These are phyloP conservation scores for Watsonalla cultraria DNA, from an alignment of 2,888 invertebrate genomes.

Conservation along the genomic window DNA sequence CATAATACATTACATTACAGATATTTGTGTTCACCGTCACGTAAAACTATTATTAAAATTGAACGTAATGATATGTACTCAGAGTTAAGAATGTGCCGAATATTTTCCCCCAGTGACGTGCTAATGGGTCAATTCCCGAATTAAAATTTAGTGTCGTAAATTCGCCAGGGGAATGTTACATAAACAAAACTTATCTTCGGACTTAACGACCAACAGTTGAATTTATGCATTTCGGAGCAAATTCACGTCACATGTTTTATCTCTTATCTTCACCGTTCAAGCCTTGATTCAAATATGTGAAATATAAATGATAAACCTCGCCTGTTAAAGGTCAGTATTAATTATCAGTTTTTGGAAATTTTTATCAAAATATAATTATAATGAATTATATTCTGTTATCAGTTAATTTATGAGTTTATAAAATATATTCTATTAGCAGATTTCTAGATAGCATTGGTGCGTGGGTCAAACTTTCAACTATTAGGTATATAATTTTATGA, in stretches of 20 bases:
- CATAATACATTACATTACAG: slow-evolving; percentile 59
- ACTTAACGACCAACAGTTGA: slow-evolving; percentile 49
- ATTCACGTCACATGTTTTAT: slow-evolving; percentile 27
- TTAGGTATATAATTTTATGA: too few species aligned
- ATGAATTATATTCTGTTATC: too few species aligned
- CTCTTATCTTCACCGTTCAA: slow-evolving; percentile 26
- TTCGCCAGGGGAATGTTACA: slow-evolving; percentile 48
- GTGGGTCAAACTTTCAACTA: too few species aligned
- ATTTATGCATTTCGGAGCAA: slow-evolving; percentile 35
- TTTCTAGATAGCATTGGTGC: too few species aligned
- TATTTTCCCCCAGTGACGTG: slow-evolving; percentile 58
- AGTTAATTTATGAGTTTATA: too few species aligned
- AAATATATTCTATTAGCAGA: too few species aligned
- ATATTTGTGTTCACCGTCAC: slow-evolving; percentile 67
- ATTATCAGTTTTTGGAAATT: too few species aligned
- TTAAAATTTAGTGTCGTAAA: slow-evolving; percentile 62
- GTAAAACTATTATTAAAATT: slow-evolving; percentile 72
- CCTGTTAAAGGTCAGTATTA: too few species aligned
- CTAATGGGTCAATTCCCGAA: slow-evolving; percentile 61
- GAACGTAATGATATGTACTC: slow-evolving; percentile 65
- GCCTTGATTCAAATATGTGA: slow-evolving; percentile 5
- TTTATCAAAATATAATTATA: too few species aligned
- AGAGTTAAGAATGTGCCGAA: slow-evolving; percentile 57
- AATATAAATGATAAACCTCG: too few species aligned
- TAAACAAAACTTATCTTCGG: slow-evolving; percentile 65